A percentile compares a stretch with the other conserved stretches of the same genome.
These are phyloP conservation scores for Ciconia stormi DNA, from an alignment of 2,113 vertebrate genomes.

Conservation along the genomic window DNA sequence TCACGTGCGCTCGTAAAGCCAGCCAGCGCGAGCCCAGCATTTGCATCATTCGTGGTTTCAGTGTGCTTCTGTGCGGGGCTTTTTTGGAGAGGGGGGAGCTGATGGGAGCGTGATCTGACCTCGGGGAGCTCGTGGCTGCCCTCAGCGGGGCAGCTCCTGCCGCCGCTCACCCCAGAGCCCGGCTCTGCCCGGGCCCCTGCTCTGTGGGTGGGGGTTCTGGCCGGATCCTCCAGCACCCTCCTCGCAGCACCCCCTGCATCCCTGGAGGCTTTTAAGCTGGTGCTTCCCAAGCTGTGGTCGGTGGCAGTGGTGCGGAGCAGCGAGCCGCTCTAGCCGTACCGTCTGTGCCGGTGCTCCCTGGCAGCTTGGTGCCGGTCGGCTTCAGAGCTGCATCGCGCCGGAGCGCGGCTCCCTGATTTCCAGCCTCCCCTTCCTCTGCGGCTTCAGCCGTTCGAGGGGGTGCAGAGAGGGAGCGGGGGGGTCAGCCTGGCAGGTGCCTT, in stretches of 20 bases:
- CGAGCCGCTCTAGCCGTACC: accelerated
- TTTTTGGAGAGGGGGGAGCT: background rate
- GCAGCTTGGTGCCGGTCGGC: background rate
- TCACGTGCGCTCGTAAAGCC: background rate
- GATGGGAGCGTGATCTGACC: background rate
- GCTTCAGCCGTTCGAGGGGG: background rate
- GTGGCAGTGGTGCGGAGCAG: background rate
- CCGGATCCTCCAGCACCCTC: background rate
- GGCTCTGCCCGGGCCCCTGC: background rate
- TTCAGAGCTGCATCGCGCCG: accelerated
- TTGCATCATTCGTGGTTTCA: background rate
- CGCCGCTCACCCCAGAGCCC: background rate
- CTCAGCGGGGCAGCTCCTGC: background rate
- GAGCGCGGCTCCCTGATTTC: background rate
- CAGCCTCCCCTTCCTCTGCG: background rate
- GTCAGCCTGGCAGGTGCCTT: background rate
- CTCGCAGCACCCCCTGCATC: background rate
- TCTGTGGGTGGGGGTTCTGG: background rate
- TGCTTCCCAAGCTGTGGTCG: background rate
- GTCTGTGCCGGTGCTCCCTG: background rate
- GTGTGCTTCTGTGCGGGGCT: background rate
- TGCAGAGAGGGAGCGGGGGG: background rate
- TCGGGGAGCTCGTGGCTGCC: background rate
- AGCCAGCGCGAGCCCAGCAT: background rate
- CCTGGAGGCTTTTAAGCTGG: background rate